phyloP scores from a whole-genome alignment of 2,888 invertebrate genomes.

The Cerceris ruficornis region DNA sequence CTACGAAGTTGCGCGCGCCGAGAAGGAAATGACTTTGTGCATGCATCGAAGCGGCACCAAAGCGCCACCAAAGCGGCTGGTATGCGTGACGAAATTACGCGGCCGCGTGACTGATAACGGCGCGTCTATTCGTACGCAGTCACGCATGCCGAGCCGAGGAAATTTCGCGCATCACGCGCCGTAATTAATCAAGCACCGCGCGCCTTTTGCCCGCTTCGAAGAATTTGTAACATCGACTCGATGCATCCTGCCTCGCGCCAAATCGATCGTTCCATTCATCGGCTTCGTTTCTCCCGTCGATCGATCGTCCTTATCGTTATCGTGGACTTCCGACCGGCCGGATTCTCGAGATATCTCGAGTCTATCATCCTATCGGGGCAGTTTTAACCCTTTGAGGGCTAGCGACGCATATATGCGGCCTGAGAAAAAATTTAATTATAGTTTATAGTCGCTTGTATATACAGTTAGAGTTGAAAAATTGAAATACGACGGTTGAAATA shows the following conservation, averaged over 20 bases:
- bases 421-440: too few relatives aligned
- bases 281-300: too few relatives aligned
- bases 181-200: conserved; percentile 33
- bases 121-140: conserved; percentile 25
- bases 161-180: conserved; percentile 29
- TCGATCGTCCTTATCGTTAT: too few relatives aligned
- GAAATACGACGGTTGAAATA: too few relatives aligned
- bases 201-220: not conserved
- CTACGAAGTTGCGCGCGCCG: conserved; percentile 32
- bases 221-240: not conserved
- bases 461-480: too few relatives aligned
- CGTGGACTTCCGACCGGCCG: too few relatives aligned
- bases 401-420: too few relatives aligned
- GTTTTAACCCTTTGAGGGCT: too few relatives aligned
- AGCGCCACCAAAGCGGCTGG: conserved; percentile 1
- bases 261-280: not conserved
- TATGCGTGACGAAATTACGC: conserved; percentile 36
- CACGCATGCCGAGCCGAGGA: conserved; percentile 30
- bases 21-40: conserved; percentile 25
- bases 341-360: too few relatives aligned
- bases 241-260: not conserved
- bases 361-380: too few relatives aligned
- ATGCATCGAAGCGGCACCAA: not conserved
- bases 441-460: too few relatives aligned
- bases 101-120: conserved; percentile 45